Evolutionary conservation across 2,888 invertebrate genomes (phyloP).

Genomic region (Eupithecia abbreviata): DNA sequence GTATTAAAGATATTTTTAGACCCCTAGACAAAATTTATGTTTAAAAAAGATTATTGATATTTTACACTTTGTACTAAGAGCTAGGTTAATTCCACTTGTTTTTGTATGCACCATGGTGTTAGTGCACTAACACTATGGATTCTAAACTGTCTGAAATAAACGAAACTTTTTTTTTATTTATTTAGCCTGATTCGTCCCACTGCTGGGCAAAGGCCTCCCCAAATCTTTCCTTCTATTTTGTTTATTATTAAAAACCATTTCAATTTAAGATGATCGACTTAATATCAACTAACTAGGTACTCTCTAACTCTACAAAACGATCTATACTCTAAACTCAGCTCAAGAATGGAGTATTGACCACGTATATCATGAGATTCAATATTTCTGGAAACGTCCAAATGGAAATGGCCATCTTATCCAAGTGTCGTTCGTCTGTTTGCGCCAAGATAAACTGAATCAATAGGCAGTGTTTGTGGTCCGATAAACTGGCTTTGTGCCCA

Average conservation of each 20-base stretch:
- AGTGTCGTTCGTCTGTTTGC: constrained; percentile 59
- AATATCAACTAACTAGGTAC: background rate
- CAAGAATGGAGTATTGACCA: background rate
- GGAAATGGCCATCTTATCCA: constrained; percentile 30
- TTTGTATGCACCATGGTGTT: too few relatives aligned
- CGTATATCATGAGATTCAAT: background rate
- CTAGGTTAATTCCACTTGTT: too few relatives aligned
- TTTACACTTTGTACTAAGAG: too few relatives aligned
- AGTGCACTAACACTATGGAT: too few relatives aligned
- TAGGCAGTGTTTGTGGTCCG: constrained; percentile 66
- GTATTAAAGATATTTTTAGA: too few relatives aligned
- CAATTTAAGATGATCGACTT: background rate
- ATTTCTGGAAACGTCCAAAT: constrained; percentile 24
- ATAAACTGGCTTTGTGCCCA: constrained; percentile 72
- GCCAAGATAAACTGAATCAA: constrained; percentile 78
- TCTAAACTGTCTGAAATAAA: too few relatives aligned
- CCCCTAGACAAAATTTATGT: too few relatives aligned
- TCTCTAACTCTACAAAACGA: background rate
- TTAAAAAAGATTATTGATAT: too few relatives aligned
- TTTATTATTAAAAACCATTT: background rate
- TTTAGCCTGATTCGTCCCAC: too few relatives aligned
- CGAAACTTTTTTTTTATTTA: too few relatives aligned
- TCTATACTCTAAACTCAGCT: background rate
- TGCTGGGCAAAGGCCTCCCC: too few relatives aligned
- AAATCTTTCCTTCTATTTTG: too few relatives aligned